phyloP scores from a whole-genome alignment of 2,797 vertebrate genomes.

The Myoxocephalus aenaeus region DNA sequence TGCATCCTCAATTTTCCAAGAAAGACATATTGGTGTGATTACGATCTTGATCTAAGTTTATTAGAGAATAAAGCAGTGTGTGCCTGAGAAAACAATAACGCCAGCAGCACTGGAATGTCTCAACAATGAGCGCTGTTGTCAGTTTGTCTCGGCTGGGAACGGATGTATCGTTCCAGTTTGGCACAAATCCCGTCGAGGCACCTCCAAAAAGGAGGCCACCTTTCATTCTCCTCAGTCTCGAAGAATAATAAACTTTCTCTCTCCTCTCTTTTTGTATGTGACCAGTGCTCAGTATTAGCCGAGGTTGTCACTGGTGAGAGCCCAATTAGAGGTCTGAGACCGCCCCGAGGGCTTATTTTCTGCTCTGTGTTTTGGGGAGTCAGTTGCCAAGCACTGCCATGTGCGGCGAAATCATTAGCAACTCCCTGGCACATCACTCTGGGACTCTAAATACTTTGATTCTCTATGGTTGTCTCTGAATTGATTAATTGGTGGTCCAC shows the following conservation, averaged over 20 bases:
- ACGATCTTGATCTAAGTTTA: slow-evolving; percentile 42
- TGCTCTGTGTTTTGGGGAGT: slow-evolving; percentile 68
- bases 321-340: slow-evolving; percentile 75
- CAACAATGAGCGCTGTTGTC: slow-evolving; percentile 55
- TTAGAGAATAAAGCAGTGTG: slow-evolving; percentile 34
- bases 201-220: slow-evolving; percentile 58
- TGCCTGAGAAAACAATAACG: slow-evolving; percentile 46
- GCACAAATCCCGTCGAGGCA: slow-evolving; percentile 44
- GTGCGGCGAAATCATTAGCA: slow-evolving; percentile 78
- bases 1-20: slow-evolving; percentile 35
- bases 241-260: slow-evolving; percentile 71
- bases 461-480: slow-evolving; percentile 72
- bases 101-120: slow-evolving; percentile 44
- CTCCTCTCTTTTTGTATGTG: slow-evolving; percentile 58
- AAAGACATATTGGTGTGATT: slow-evolving; percentile 53
- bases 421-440: slow-evolving; percentile 74
- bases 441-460: slow-evolving; percentile 68
- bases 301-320: slow-evolving; percentile 69
- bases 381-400: slow-evolving; percentile 78
- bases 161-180: slow-evolving; percentile 58
- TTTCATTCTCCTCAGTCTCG: slow-evolving; percentile 56
- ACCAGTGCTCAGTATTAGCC: slow-evolving; percentile 62
- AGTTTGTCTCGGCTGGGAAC: slow-evolving; percentile 57
- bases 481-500: slow-evolving; percentile 77
- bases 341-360: slow-evolving; percentile 66